Conservation (phyloP, 2,888 invertebrate species). For the Stenoptilia bipunctidactyla region DNA sequence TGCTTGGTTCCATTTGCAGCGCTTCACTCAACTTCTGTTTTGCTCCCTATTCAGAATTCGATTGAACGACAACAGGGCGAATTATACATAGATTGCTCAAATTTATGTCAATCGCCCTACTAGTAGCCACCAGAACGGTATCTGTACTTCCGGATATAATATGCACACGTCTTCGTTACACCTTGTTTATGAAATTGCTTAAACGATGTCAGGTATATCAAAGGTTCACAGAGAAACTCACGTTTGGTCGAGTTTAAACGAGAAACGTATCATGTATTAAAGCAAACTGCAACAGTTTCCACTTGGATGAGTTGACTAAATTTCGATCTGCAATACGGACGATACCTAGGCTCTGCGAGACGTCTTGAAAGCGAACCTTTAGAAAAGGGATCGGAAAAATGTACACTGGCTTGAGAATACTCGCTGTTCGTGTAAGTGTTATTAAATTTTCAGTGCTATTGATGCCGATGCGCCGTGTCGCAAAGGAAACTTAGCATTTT, state of each 20-base stretch:
- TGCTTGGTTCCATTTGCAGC: too few species aligned
- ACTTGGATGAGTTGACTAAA: slow-evolving; percentile 41
- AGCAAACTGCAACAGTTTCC: slow-evolving; percentile 28
- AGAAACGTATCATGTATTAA: slow-evolving; percentile 5
- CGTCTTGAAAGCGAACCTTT: slow-evolving; percentile 28
- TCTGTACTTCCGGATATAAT: too few species aligned
- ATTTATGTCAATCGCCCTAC: too few species aligned
- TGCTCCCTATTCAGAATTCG: too few species aligned
- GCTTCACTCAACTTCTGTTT: too few species aligned
- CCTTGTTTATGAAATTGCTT: too few species aligned
- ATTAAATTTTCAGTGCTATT: slow-evolving; percentile 23
- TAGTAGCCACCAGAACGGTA: too few species aligned
- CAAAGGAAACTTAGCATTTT: too few species aligned
- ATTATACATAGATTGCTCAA: too few species aligned
- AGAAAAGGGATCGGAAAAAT: slow-evolving; percentile 42
- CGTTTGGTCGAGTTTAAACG: neutral
- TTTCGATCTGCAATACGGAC: slow-evolving; percentile 30
- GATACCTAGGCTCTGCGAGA: slow-evolving; percentile 30
- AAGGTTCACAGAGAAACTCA: neutral
- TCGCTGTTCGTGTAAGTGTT: slow-evolving; percentile 32
- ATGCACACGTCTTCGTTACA: too few species aligned
- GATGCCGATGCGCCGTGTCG: neutral
- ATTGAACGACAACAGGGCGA: too few species aligned
- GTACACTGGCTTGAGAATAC: slow-evolving; percentile 36
- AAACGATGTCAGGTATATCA: neutral